phyloP scores from a whole-genome alignment of 2,113 vertebrate species.

The Nycticryphes semicollaris region DNA sequence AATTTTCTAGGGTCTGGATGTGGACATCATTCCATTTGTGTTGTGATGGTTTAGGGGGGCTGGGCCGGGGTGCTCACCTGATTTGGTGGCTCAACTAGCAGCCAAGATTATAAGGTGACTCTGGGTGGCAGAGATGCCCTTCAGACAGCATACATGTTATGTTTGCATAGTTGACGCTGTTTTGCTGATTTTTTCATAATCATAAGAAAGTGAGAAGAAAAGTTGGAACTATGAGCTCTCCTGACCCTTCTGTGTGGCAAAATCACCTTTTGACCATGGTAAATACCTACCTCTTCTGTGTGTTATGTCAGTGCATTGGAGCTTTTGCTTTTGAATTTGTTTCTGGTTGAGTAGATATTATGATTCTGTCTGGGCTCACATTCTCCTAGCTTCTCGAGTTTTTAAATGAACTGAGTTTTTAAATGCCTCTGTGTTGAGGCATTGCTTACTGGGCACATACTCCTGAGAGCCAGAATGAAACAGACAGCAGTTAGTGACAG shows the following conservation, averaged over 20 bases:
- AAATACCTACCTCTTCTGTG: neutral
- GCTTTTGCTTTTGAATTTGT: neutral
- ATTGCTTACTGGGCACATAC: neutral
- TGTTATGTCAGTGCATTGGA: neutral
- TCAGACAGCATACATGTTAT: neutral
- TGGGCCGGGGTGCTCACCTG: neutral
- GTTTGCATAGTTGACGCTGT: neutral
- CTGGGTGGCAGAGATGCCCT: neutral
- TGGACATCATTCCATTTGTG: neutral
- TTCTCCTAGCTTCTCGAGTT: neutral
- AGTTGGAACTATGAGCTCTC: neutral
- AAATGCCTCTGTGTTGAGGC: neutral
- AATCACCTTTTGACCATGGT: neutral
- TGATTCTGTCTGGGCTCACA: neutral
- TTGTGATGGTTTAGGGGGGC: neutral
- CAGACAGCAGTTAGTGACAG: neutral
- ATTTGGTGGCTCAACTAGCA: neutral
- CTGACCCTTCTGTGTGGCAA: neutral
- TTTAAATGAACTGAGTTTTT: neutral
- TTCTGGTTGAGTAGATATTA: neutral
- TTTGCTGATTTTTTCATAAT: neutral
- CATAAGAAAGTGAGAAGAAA: neutral
- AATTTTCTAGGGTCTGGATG: neutral
- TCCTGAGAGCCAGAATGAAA: neutral
- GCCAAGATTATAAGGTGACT: neutral